Evolutionary conservation across 2,113 vertebrate species (phyloP), one percentile per base, ranked within the genome.

Genomic region (Corythaixoides concolor): DNA sequence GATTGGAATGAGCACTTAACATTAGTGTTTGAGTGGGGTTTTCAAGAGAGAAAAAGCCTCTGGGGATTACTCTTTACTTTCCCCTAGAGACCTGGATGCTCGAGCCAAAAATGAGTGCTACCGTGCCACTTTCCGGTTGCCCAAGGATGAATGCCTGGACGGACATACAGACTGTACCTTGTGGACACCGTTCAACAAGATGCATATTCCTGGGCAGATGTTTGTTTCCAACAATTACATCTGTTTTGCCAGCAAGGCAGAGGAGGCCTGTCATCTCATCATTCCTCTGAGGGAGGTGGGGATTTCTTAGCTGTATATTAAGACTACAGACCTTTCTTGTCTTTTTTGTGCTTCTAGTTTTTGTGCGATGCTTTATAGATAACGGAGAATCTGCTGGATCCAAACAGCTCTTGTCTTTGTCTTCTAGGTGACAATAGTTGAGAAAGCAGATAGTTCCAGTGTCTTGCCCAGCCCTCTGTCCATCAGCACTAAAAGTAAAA

Each of bases 161-260:
- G 99, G 99, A 66, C 99, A 99, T 91, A 99, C 99, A 0, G 98
- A 99, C 89, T 99, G 99, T 95, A 99, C 99, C 2, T 98, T 99
- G 85, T 99, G 99, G 99, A 99, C 99, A 1, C 99, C 99, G 0
- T 99, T 99, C 75, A 98, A 98, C 70, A 99, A 99, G 97, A 99
- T 98, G 97, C 99, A 99, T 73, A 99, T 99, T 66, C 98, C 98
- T 0, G 99, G 99, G 33, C 99, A 99, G 98, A 99, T 99, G 98
- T 99, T 99, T 97, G 99, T 99, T 96, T 99, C 99, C 95, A 99
- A 99, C 97, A 99, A 99, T 95, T 99, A 99, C 96, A 99, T 99
- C 96, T 99, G 99, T 95, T 99, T 99, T 35, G 98, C 98, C 97
- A 99, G 99, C 97, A 98, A 98, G 67, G 99, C 99, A 69, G 99